Percentiles rank a stretch among this genome's conserved stretches.
Conservation (phyloP, 2,113 vertebrate species). For the Thomomys bottae region DNA sequence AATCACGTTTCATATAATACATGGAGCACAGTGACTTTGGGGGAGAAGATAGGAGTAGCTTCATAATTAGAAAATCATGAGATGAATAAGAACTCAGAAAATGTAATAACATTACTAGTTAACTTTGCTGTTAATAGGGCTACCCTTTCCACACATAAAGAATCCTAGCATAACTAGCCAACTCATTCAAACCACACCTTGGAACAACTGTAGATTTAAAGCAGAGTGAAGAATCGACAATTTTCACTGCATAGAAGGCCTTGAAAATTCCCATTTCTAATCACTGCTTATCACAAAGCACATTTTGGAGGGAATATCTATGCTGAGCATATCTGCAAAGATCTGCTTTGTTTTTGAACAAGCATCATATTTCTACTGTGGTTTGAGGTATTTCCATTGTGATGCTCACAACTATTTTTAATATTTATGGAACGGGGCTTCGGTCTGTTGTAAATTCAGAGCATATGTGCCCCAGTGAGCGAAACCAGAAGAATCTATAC, state of each 20-base stretch:
- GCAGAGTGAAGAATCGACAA: not conserved
- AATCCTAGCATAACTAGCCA: not conserved
- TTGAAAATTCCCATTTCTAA: not conserved
- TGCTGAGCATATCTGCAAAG: constrained; percentile 62
- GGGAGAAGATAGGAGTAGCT: not conserved
- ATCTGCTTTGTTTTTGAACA: constrained; percentile 67
- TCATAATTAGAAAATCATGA: not conserved
- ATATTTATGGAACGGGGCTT: constrained; percentile 83
- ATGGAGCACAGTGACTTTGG: not conserved
- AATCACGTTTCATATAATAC: fast-evolving
- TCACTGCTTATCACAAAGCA: not conserved
- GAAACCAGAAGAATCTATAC: constrained; percentile 83
- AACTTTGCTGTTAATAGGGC: not conserved
- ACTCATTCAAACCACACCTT: not conserved
- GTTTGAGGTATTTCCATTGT: constrained; percentile 79
- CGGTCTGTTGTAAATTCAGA: constrained; percentile 84
- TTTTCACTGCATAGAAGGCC: constrained; percentile 13
- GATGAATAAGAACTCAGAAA: not conserved
- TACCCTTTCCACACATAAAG: not conserved
- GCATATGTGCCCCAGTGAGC: constrained; percentile 84
- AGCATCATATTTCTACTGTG: constrained; percentile 70
- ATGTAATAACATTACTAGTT: not conserved
- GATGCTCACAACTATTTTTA: constrained; percentile 85
- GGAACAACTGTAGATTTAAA: constrained; percentile 26
- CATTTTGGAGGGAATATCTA: constrained; percentile 3